phyloP scores from a whole-genome alignment of 2,797 vertebrate genomes.

The Melanotaenia maccullochi region DNA sequence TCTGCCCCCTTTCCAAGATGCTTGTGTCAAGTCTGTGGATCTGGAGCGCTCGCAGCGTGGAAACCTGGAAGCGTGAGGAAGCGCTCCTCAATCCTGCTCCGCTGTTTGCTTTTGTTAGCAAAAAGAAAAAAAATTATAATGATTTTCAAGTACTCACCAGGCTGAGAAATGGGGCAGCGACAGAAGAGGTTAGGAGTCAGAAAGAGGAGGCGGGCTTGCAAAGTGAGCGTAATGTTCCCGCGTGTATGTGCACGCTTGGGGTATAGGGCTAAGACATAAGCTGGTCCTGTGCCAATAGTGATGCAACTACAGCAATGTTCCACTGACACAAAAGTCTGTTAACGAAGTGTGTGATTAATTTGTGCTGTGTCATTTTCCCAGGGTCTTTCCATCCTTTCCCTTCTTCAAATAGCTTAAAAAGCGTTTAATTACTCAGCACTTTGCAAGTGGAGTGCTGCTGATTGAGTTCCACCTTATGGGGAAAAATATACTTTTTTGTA shows the following conservation, averaged over 20 bases:
- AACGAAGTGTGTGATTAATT: slow-evolving; percentile 74
- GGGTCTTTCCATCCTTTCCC: slow-evolving; percentile 21
- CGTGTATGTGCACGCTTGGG: not conserved
- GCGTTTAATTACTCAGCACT: slow-evolving; percentile 72
- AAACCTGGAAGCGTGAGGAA: slow-evolving; percentile 34
- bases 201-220: not conserved
- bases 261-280: slow-evolving; percentile 30
- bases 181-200: slow-evolving; percentile 41
- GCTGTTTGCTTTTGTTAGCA: slow-evolving; percentile 64
- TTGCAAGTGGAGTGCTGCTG: slow-evolving; percentile 35
- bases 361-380: slow-evolving; percentile 62
- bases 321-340: slow-evolving; percentile 51
- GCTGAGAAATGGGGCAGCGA: slow-evolving; percentile 62
- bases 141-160: slow-evolving; percentile 69
- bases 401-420: slow-evolving; percentile 51
- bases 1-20: slow-evolving; percentile 24
- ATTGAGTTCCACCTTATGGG: slow-evolving; percentile 40
- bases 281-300: slow-evolving; percentile 48
- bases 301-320: slow-evolving; percentile 31
- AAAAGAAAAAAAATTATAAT: slow-evolving; percentile 60
- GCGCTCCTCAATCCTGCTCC: slow-evolving; percentile 46
- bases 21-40: slow-evolving; percentile 24
- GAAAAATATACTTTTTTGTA: slow-evolving; percentile 7
- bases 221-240: slow-evolving; percentile 14
- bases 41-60: slow-evolving; percentile 35